Evolutionary conservation across 1,140 invertebrate genomes (phyloP).

Genomic region (Drosophila arizonae): DNA sequence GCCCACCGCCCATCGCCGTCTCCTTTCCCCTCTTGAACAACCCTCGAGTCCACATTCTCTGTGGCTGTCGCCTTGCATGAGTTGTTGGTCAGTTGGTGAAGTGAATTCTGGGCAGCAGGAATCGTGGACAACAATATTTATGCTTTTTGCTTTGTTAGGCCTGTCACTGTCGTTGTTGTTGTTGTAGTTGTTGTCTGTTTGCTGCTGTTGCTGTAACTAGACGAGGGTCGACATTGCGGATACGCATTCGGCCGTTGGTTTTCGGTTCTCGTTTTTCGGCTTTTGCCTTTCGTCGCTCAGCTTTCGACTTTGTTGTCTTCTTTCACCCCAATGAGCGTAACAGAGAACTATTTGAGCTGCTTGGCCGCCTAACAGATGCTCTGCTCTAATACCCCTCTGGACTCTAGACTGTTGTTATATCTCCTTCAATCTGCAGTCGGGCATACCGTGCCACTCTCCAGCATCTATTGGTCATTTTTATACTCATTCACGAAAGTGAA

Average conservation of each 20-base stretch:
- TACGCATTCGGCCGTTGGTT: conserved; percentile 40
- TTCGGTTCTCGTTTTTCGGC: conserved; percentile 6
- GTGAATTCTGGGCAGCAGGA: conserved; percentile 34
- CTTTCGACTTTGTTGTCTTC: background rate
- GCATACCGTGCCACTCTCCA: background rate
- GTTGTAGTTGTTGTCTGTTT: conserved; percentile 11
- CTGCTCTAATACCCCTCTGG: background rate
- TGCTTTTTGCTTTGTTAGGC: conserved; percentile 57
- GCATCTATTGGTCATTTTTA: conserved; percentile 51
- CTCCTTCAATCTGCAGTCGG: background rate
- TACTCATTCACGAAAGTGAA: no score
- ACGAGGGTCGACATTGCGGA: conserved; percentile 60
- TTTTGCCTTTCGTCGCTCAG: no score
- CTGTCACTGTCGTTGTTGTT: conserved; percentile 56
- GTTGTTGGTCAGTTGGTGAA: conserved; percentile 17
- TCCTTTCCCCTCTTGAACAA: background rate
- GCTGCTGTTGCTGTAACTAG: conserved; percentile 45
- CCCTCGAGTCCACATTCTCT: background rate
- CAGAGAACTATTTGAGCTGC: background rate
- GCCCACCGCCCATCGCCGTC: background rate
- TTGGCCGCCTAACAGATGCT: background rate
- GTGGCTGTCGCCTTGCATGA: conserved; percentile 12
- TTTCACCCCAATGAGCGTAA: conserved; percentile 1
- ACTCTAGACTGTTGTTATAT: background rate
- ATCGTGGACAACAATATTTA: conserved; percentile 55